Conservation (phyloP, 2,113 vertebrate genomes). For the Sturnus vulgaris region DNA sequence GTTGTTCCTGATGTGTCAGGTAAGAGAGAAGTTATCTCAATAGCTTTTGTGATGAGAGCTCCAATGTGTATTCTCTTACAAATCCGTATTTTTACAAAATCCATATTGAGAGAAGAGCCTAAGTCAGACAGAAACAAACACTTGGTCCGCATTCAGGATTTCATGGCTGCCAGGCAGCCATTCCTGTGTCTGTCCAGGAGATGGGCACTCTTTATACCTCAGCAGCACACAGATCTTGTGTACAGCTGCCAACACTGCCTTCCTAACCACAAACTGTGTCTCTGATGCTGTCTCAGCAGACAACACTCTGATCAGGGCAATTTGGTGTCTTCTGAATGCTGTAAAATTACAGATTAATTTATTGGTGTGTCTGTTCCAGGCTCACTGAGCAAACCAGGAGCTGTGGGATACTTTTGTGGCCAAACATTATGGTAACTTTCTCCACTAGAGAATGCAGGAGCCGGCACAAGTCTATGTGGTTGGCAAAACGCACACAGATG, state of each 20-base stretch:
- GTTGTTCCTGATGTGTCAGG: not conserved
- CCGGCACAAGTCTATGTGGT: rapidly evolving
- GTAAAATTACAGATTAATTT: not conserved
- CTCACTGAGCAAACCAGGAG: not conserved
- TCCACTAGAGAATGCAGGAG: not conserved
- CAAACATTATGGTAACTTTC: not conserved
- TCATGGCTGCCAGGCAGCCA: rapidly evolving
- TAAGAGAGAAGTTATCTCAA: not conserved
- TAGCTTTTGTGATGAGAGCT: not conserved
- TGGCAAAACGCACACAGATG: not conserved
- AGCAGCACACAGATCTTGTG: not conserved
- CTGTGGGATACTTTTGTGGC: not conserved
- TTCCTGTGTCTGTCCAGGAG: not conserved
- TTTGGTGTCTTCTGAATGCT: not conserved
- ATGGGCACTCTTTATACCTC: not conserved
- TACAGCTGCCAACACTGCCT: not conserved
- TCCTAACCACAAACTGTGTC: not conserved
- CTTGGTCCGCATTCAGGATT: not conserved
- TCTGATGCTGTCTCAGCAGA: not conserved
- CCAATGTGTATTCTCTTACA: not conserved
- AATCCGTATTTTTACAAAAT: not conserved
- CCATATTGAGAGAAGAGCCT: not conserved
- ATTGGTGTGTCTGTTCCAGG: not conserved
- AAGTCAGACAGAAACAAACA: not conserved
- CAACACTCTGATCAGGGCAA: not conserved